These are phyloP conservation scores for Edolisoma coerulescens DNA, from an alignment of 2,113 vertebrate species.

Conservation along the genomic window DNA sequence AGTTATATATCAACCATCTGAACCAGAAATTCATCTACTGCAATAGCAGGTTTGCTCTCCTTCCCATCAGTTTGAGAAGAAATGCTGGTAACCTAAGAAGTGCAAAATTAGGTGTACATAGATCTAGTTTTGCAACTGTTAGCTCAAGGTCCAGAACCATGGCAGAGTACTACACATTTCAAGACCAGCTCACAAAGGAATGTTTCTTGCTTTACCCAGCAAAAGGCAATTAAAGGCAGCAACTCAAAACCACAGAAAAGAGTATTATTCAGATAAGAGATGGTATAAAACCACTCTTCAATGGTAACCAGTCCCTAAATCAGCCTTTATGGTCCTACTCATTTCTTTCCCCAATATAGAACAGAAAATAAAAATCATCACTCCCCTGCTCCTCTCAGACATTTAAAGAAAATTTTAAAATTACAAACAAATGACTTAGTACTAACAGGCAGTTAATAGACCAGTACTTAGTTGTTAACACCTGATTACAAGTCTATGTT, in stretches of 20 bases:
- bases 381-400: background rate
- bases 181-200: background rate
- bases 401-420: background rate
- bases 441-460: background rate
- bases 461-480: background rate
- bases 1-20: background rate
- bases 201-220: background rate
- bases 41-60: background rate
- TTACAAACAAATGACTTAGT: background rate
- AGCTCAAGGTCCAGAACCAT: background rate
- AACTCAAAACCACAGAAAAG: background rate
- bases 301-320: background rate
- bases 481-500: background rate
- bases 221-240: background rate
- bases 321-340: background rate
- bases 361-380: background rate
- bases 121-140: background rate
- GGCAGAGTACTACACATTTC: background rate
- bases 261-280: background rate
- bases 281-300: background rate
- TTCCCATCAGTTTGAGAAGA: background rate
- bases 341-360: background rate
- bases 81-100: background rate
- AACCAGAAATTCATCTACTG: background rate
- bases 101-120: background rate